phyloP scores from a whole-genome alignment of 2,113 vertebrate genomes.

The Hoplias malabaricus region DNA sequence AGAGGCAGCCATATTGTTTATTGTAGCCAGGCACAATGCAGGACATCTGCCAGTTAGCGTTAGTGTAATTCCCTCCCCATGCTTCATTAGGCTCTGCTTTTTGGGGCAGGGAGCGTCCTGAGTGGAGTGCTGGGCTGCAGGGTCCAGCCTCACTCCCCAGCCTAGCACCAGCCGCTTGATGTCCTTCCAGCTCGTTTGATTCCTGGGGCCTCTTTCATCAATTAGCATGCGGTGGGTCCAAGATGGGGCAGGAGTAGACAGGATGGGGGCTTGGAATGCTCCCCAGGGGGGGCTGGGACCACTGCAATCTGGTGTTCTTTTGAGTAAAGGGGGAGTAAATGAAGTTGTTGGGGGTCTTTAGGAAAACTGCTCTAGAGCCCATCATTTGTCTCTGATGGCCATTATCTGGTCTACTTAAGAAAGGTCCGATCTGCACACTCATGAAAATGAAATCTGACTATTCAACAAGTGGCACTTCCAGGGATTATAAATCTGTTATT shows the following conservation, averaged over 20 bases:
- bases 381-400: conserved; percentile 37
- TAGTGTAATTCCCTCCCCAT: conserved; percentile 84
- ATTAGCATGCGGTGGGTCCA: conserved; percentile 84
- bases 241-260: conserved; percentile 59
- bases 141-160: conserved; percentile 74
- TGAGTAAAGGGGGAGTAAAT: conserved; percentile 42
- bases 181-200: conserved; percentile 94
- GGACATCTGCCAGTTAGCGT: conserved; percentile 81
- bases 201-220: conserved; percentile 83
- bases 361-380: conserved; percentile 20
- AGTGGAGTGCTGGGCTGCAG: conserved; percentile 64
- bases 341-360: conserved; percentile 54
- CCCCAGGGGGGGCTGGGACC: conserved; percentile 31
- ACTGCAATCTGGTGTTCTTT: conserved; percentile 58
- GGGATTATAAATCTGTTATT: not conserved
- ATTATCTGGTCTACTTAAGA: conserved; percentile 22
- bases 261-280: conserved; percentile 40
- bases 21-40: conserved; percentile 77
- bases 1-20: conserved; percentile 79
- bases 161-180: conserved; percentile 82
- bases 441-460: conserved; percentile 18
- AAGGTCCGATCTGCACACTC: conserved; percentile 14
- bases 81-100: conserved; percentile 87
- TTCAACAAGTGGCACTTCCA: not conserved
- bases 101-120: conserved; percentile 79